phyloP scores from a whole-genome alignment of 1,140 invertebrate species.

The Habropoda laboriosa region DNA sequence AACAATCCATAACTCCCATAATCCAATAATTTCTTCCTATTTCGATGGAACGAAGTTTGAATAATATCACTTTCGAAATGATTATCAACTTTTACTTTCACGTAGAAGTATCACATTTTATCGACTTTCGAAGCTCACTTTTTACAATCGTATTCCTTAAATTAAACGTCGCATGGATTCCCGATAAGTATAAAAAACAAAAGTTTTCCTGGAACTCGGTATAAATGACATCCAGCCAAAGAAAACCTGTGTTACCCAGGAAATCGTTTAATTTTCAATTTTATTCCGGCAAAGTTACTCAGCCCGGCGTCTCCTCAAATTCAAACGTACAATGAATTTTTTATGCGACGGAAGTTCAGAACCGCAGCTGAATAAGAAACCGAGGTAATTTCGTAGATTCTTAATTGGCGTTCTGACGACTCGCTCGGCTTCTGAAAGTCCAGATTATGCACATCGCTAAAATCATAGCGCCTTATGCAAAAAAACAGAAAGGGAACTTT shows the following conservation, averaged over 20 bases:
- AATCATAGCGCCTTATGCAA: background rate
- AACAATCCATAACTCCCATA: no score
- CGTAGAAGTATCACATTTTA: no score
- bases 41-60: no score
- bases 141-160: no score
- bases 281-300: background rate
- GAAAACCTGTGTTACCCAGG: no score
- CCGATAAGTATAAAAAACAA: background rate
- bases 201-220: background rate
- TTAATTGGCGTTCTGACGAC: constrained; percentile 3
- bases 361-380: background rate
- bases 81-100: no score
- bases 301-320: background rate
- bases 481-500: background rate
- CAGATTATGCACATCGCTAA: background rate
- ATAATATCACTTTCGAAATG: no score
- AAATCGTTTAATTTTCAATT: constrained; percentile 1
- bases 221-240: background rate
- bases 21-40: no score
- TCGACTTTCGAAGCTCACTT: no score
- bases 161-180: background rate
- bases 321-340: background rate
- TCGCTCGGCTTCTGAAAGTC: background rate
- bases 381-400: background rate
- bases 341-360: background rate